Conservation (phyloP, 2,888 invertebrate genomes). For the Troglohyphantes excavatus region DNA sequence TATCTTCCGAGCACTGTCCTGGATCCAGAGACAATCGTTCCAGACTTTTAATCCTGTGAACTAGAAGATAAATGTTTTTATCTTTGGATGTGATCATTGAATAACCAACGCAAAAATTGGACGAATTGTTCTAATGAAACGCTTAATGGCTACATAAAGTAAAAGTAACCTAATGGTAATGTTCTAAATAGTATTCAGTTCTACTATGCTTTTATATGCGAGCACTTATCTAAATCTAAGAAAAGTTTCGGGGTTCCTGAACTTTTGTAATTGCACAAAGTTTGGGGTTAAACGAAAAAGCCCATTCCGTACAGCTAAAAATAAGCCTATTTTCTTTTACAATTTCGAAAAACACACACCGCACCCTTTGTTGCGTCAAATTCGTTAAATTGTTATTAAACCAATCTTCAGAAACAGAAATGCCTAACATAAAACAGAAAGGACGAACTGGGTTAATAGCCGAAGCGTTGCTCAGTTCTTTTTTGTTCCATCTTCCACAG, state of each 20-base stretch:
- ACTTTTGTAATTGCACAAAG: not conserved
- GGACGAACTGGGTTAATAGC: constrained; percentile 36
- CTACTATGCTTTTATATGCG: no score
- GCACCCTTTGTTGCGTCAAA: not conserved
- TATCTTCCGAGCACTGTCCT: no score
- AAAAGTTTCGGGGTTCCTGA: not conserved
- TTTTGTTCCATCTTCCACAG: no score
- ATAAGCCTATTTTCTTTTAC: constrained; percentile 9
- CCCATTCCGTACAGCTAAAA: not conserved
- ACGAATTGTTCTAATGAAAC: no score
- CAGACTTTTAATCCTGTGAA: no score
- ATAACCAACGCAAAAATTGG: no score
- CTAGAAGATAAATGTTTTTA: no score
- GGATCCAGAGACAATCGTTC: no score
- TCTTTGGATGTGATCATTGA: no score
- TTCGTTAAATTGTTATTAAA: not conserved
- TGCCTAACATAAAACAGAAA: not conserved
- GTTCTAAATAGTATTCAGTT: no score
- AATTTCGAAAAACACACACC: not conserved
- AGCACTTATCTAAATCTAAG: not conserved
- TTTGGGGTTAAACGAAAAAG: not conserved
- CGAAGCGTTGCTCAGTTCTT: not conserved
- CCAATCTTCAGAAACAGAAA: not conserved
- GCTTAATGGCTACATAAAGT: no score
- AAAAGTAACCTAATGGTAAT: no score